Percentiles rank a stretch among this genome's conserved stretches.
Evolutionary conservation across 2,113 vertebrate species (phyloP).

Genomic region (Riparia riparia): DNA sequence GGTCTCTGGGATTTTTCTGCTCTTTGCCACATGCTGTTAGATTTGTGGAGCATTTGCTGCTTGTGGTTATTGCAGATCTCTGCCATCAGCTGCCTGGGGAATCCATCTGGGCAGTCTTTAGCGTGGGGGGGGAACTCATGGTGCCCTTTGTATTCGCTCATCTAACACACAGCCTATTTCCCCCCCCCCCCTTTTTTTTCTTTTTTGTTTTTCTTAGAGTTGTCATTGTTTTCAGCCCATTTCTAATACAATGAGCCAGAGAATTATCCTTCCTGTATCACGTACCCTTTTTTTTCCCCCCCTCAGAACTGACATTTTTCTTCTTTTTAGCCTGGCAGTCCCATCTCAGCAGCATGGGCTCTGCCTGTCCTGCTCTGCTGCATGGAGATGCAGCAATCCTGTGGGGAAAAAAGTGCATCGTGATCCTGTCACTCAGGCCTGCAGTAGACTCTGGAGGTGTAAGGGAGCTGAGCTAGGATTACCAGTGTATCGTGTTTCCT

Average conservation of each 20-base stretch:
- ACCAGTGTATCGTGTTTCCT: fast-evolving
- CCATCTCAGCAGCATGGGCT: not conserved
- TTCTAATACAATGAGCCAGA: not conserved
- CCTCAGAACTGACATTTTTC: not conserved
- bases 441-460: not conserved
- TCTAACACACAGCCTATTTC: not conserved
- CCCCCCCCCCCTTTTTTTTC: too few species aligned
- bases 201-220: not conserved
- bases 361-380: not conserved
- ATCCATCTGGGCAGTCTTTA: not conserved
- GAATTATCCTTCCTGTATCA: not conserved
- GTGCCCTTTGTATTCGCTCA: not conserved
- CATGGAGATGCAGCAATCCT: fast-evolving
- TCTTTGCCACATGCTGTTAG: not conserved
- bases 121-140: not conserved
- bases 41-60: not conserved
- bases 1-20: not conserved
- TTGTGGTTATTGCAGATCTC: not conserved
- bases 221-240: not conserved
- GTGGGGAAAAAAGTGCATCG: fast-evolving
- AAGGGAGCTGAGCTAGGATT: not conserved
- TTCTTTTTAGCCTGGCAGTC: not conserved
- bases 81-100: not conserved
- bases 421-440: not conserved
- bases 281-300: fast-evolving